phyloP scores from a whole-genome alignment of 2,113 vertebrate species.

The Herpetotheres cachinnans region DNA sequence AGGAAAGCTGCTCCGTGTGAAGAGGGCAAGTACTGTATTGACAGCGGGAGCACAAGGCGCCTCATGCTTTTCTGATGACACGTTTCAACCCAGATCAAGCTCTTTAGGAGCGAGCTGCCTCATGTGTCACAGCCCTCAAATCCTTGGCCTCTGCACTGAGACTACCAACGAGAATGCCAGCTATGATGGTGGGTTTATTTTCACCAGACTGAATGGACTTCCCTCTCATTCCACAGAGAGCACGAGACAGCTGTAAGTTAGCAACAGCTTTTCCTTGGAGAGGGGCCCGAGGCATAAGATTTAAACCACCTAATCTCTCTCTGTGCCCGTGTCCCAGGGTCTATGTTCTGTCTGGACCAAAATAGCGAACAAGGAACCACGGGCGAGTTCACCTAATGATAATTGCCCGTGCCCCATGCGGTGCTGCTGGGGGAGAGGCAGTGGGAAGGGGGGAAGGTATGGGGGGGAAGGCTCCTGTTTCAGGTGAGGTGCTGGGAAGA shows the following conservation, averaged over 20 bases:
- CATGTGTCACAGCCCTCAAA: constrained; percentile 62
- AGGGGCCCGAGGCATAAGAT: constrained; percentile 55
- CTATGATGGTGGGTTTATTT: constrained; percentile 66
- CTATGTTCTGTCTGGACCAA: background rate
- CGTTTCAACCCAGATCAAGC: constrained; percentile 44
- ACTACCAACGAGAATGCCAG: constrained; percentile 63
- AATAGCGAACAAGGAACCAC: background rate
- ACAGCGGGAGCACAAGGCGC: constrained; percentile 38
- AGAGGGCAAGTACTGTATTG: constrained; percentile 59
- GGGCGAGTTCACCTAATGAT: background rate
- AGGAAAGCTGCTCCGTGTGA: background rate
- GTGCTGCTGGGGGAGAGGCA: background rate
- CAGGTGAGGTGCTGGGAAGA: background rate
- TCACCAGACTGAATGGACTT: constrained; percentile 69
- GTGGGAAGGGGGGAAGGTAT: background rate
- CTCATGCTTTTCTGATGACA: constrained; percentile 69
- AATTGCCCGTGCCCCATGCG: background rate
- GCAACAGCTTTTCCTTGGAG: constrained; percentile 65
- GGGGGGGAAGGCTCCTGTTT: background rate
- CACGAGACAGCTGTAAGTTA: constrained; percentile 68
- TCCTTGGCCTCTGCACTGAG: constrained; percentile 62
- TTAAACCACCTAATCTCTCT: constrained; percentile 51
- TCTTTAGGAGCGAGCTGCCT: constrained; percentile 65
- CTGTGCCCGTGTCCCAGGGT: background rate
- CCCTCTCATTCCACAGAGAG: constrained; percentile 67